phyloP scores from a whole-genome alignment of 2,113 vertebrate species.

The Esox niger region DNA sequence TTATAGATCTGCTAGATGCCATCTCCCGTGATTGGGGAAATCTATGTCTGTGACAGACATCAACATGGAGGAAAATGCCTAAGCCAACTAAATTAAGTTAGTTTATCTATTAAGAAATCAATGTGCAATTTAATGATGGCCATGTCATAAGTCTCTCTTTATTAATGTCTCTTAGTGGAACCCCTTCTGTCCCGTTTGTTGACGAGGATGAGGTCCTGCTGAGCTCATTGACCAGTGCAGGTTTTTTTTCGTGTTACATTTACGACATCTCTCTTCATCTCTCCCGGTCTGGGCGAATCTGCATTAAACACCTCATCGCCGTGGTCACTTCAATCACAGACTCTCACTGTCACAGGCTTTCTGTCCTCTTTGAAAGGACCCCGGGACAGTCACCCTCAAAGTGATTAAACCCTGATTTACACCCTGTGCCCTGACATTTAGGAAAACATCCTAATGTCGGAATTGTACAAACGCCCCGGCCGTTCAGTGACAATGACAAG shows the following conservation, averaged over 20 bases:
- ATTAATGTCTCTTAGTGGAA: too few species aligned
- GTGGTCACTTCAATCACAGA: too few species aligned
- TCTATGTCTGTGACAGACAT: too few species aligned
- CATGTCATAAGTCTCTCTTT: not conserved
- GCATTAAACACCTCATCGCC: conserved; percentile 33
- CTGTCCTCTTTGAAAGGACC: conserved; percentile 16
- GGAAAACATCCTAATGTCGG: conserved; percentile 45
- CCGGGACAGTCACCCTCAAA: not conserved
- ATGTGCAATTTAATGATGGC: too few species aligned
- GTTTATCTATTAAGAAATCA: too few species aligned
- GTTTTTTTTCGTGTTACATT: conserved; percentile 8
- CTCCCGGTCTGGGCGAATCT: too few species aligned
- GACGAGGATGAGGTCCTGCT: not conserved
- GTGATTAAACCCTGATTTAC: not conserved
- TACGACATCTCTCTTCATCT: not conserved
- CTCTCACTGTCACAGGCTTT: too few species aligned
- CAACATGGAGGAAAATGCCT: too few species aligned
- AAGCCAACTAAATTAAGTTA: too few species aligned
- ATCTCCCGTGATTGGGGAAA: too few species aligned
- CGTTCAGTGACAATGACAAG: conserved; percentile 31
- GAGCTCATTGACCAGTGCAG: not conserved
- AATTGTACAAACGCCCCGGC: conserved; percentile 19
- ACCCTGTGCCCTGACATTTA: conserved; percentile 4
- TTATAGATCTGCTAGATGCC: too few species aligned
- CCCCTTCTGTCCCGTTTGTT: too few species aligned